Conservation (phyloP, 2,113 vertebrate species). For the Toxotes chatareus region DNA sequence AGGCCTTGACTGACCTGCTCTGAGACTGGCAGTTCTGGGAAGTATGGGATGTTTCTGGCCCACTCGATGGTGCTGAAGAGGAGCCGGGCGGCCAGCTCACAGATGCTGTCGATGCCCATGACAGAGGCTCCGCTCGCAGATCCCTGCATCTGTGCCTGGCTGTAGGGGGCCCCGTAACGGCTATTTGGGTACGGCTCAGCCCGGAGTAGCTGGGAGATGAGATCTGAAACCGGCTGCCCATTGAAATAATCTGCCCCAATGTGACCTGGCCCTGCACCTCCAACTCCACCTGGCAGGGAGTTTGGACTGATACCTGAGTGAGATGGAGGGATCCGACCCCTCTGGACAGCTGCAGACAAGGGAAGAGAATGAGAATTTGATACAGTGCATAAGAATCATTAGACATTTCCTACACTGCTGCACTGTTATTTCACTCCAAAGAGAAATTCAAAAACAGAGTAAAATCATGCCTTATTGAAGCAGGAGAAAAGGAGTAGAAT, state of each 20-base stretch:
- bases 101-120: slow-evolving; percentile 98
- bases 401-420: background rate
- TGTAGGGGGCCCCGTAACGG: slow-evolving; percentile 88
- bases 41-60: slow-evolving; percentile 95
- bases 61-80: slow-evolving; percentile 98
- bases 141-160: slow-evolving; percentile 85
- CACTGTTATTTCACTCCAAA: background rate
- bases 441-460: background rate
- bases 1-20: slow-evolving; percentile 84
- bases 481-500: background rate
- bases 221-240: slow-evolving; percentile 92
- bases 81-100: slow-evolving; percentile 94
- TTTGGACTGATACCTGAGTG: slow-evolving; percentile 91
- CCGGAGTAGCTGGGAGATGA: slow-evolving; percentile 94
- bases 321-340: slow-evolving; percentile 92
- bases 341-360: slow-evolving; percentile 88
- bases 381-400: background rate
- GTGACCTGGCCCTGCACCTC: slow-evolving; percentile 66
- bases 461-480: background rate
- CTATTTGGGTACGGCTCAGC: slow-evolving; percentile 94
- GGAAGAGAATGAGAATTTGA: background rate
- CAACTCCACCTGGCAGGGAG: slow-evolving; percentile 75
- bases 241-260: slow-evolving; percentile 88
- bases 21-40: slow-evolving; percentile 92
- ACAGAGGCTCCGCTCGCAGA: slow-evolving; percentile 77